Evolutionary conservation across 2,113 vertebrate genomes (phyloP).

Genomic region (Vidua macroura): DNA sequence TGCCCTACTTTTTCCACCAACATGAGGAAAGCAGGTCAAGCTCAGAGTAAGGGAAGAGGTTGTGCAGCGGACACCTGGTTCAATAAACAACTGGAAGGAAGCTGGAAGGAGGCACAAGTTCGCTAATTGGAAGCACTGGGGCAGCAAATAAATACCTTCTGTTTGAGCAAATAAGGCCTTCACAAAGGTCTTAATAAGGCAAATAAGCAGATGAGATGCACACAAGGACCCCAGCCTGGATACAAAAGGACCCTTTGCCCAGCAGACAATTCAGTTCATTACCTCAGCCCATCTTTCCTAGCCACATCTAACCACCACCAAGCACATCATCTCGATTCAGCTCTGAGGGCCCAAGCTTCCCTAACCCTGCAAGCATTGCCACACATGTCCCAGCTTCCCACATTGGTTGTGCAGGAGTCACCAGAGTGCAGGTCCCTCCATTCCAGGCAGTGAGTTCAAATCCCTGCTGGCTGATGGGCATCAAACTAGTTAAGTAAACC

Average conservation of each 20-base stretch:
- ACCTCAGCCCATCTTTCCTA: not conserved
- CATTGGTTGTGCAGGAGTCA: not conserved
- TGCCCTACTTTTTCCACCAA: not conserved
- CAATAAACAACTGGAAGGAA: slow-evolving; percentile 44
- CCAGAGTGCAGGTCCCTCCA: not conserved
- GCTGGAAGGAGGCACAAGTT: not conserved
- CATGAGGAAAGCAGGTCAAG: slow-evolving; percentile 53
- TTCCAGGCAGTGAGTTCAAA: not conserved
- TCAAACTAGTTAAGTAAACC: not conserved
- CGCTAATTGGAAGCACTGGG: not conserved
- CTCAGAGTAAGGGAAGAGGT: slow-evolving; percentile 11
- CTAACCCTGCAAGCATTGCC: not conserved
- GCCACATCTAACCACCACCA: not conserved
- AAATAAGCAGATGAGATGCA: not conserved
- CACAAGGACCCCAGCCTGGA: not conserved
- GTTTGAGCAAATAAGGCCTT: not conserved
- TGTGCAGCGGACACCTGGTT: slow-evolving; percentile 5
- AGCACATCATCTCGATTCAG: not conserved
- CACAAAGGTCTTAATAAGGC: not conserved
- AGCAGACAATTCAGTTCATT: not conserved
- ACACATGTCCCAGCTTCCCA: not conserved
- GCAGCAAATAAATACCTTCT: slow-evolving; percentile 13
- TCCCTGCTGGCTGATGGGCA: fast-evolving
- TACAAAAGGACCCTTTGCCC: not conserved
- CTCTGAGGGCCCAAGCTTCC: not conserved